Evolutionary conservation across 2,113 vertebrate species (phyloP).

Genomic region (Syrmaticus mikado): DNA sequence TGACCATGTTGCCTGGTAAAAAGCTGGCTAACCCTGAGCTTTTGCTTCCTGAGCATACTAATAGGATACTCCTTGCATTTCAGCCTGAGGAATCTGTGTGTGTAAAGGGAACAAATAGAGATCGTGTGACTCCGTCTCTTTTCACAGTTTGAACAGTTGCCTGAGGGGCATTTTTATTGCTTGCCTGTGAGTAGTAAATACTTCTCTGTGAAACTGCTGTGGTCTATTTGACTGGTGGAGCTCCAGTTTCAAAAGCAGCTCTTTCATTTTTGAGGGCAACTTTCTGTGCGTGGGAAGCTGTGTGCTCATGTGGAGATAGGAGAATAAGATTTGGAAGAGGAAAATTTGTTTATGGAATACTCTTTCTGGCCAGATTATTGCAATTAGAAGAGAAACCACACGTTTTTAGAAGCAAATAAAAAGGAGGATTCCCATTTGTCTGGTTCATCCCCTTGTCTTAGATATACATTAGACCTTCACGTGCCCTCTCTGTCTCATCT

Average conservation of each 20-base stretch:
- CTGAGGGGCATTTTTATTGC: background rate
- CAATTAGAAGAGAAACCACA: background rate
- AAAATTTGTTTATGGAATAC: background rate
- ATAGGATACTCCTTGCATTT: background rate
- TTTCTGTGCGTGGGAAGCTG: background rate
- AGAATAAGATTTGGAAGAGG: background rate
- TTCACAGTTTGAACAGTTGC: constrained; percentile 16
- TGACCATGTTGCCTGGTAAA: background rate
- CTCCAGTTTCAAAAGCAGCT: background rate
- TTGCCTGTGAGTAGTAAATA: background rate
- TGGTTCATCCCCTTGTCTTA: background rate
- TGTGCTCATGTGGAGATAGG: fast-evolving
- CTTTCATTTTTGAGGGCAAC: background rate
- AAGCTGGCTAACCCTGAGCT: background rate
- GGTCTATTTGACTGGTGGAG: background rate
- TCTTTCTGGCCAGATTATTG: background rate
- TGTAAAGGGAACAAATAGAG: background rate
- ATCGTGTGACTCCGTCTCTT: background rate
- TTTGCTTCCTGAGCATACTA: background rate
- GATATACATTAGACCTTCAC: background rate
- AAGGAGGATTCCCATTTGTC: background rate
- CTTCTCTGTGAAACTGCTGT: background rate
- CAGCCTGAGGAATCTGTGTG: background rate
- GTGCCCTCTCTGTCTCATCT: background rate
- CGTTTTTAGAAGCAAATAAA: background rate